These are phyloP conservation scores for Oryzias sinensis DNA, from an alignment of 2,797 vertebrate genomes.

Conservation along the genomic window DNA sequence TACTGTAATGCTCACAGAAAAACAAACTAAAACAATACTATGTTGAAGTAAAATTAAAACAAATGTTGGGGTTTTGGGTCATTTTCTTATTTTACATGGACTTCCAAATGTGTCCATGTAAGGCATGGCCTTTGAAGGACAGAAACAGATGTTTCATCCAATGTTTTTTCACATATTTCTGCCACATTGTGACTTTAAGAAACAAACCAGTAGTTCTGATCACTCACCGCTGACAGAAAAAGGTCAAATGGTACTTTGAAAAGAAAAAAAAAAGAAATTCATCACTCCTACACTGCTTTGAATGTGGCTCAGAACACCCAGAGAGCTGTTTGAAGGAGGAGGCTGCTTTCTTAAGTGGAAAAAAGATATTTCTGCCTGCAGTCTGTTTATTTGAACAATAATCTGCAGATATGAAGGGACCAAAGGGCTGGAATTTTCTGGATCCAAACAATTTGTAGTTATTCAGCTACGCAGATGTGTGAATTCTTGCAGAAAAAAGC, in stretches of 20 bases:
- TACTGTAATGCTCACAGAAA: too few relatives aligned
- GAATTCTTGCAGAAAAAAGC: not conserved
- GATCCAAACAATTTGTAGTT: slow-evolving; percentile 4
- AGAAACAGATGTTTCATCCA: slow-evolving; percentile 9
- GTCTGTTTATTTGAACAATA: slow-evolving; percentile 36
- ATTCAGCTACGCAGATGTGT: slow-evolving; percentile 11
- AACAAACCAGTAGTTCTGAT: slow-evolving; percentile 23
- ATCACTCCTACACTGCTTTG: slow-evolving; percentile 14
- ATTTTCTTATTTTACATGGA: not conserved
- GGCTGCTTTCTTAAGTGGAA: slow-evolving; percentile 34
- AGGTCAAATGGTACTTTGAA: slow-evolving; percentile 16
- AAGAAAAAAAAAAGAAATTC: slow-evolving; percentile 2
- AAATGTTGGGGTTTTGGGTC: not conserved
- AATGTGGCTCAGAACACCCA: slow-evolving; percentile 16
- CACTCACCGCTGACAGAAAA: slow-evolving; percentile 4
- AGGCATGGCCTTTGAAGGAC: slow-evolving; percentile 1
- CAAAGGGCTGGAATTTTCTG: slow-evolving; percentile 18
- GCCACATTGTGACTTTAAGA: slow-evolving; percentile 4
- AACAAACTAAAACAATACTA: too few relatives aligned
- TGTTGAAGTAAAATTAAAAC: not conserved
- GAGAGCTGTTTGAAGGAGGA: slow-evolving; percentile 4
- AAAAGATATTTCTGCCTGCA: slow-evolving; percentile 11
- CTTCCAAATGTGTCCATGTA: not conserved
- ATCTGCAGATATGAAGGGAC: slow-evolving; percentile 22
- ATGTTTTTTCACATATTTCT: slow-evolving; percentile 33